Evolutionary conservation across 2,113 vertebrate genomes (phyloP).

Genomic region (Eulemur macaco): DNA sequence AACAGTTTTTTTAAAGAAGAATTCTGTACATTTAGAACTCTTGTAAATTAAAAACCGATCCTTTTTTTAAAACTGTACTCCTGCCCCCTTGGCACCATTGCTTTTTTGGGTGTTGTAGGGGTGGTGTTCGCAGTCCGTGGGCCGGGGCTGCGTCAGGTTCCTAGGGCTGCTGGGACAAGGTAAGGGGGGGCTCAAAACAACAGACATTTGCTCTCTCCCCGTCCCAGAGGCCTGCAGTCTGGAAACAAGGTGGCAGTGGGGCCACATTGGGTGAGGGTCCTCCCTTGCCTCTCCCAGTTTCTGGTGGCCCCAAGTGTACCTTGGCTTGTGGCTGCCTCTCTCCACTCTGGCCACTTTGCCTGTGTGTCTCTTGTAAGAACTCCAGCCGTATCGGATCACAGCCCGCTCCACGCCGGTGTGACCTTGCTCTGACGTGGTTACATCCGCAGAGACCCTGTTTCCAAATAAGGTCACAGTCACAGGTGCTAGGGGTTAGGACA

Average conservation of each 20-base stretch:
- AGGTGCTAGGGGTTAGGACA: not conserved
- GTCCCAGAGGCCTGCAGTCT: not conserved
- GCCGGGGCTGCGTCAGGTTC: not conserved
- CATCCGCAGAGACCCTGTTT: not conserved
- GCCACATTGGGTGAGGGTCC: not conserved
- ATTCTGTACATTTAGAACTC: conserved; percentile 98
- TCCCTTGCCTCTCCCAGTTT: not conserved
- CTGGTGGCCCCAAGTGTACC: not conserved
- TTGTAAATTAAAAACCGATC: conserved; percentile 96
- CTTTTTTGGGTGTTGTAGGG: not conserved
- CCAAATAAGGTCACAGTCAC: not conserved
- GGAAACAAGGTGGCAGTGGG: not conserved
- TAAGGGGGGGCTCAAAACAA: not conserved
- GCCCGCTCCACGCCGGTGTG: not conserved
- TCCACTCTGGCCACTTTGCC: not conserved
- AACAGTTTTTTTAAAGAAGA: conserved; percentile 95
- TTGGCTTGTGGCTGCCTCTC: too few species aligned
- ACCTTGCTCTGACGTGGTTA: not conserved
- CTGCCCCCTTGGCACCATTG: not conserved
- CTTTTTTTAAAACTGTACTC: conserved; percentile 90
- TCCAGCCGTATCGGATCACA: not conserved
- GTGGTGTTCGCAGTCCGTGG: not conserved
- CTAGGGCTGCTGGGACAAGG: rapidly evolving
- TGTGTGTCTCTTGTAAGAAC: not conserved
- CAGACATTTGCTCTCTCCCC: not conserved